Base-by-base conservation (phyloP, 1,140 invertebrate species). In the Apis cerana region DNA sequence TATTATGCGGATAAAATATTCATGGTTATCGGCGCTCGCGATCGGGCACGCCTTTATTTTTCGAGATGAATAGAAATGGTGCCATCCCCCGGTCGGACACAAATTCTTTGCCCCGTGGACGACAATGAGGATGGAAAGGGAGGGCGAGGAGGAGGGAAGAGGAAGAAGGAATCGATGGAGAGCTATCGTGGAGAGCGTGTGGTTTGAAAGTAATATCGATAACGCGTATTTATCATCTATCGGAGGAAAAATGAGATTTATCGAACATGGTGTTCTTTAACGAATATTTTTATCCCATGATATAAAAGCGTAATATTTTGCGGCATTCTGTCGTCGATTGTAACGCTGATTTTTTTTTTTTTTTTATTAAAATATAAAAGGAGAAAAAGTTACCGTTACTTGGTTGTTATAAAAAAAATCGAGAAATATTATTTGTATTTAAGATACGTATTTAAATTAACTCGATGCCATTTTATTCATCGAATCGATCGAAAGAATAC, bases 1-100 rank as follows among this genome's bases (percentile, higher is more conserved):
- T 91, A 92, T 91, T 91, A 91, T 91, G 87, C 90, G 78, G 88
- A 91, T 91, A 90, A 91, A 89, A 92, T 91, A 91, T 92, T 92
- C 90, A 91, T 91, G 81, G 88, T 83, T 90, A 92, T 92, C 90
- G 90, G 74, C 85, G 87, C 84, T 87, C 80, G 68, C 87, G 90
- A 92, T 92, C 90, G 87, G 83, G 81, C 75, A 83, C 89, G 89
- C 88, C 87, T 90, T 92, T 91, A 91, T 91, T 91, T 92, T 90
- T 80, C 88, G 64, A 79, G 90, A 91, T 91, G 91, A 92, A 92
- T 92, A 92, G 88, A 90, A 92, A 92, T 90, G 85, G 78, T 83
- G 79, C 84, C 76, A 70, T 72, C 84, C 68, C 67, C 69, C 82
- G 68, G 80, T 79, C 75, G 62, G 75, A 89, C 75, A 72, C 79